These are phyloP conservation scores for Armadillidium nasatum DNA, from an alignment of 1,140 invertebrate species.

Conservation along the genomic window DNA sequence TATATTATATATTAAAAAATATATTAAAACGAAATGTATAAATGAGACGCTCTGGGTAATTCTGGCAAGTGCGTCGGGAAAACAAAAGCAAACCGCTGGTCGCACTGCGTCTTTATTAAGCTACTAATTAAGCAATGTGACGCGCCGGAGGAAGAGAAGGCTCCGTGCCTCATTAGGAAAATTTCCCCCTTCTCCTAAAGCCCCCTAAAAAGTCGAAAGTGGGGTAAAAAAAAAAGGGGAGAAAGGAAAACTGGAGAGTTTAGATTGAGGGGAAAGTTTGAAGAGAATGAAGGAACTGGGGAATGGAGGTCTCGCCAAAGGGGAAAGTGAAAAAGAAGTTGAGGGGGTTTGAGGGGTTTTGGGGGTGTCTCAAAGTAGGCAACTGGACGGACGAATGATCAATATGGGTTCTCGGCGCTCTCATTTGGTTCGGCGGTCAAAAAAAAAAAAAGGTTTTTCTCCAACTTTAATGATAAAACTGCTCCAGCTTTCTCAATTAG, in stretches of 20 bases:
- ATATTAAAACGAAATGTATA: background rate
- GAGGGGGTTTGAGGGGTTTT: background rate
- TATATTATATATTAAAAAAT: background rate
- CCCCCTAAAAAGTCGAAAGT: background rate
- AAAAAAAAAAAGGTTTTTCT: background rate
- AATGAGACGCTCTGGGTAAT: constrained; percentile 8
- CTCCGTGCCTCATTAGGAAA: constrained; percentile 6
- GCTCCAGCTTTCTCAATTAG: background rate
- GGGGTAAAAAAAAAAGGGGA: background rate
- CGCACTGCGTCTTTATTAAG: constrained; percentile 11
- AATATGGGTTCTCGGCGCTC: background rate
- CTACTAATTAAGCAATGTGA: constrained; percentile 13
- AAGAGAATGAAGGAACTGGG: background rate
- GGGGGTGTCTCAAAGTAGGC: constrained; percentile 4
- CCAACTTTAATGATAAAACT: constrained; percentile 13
- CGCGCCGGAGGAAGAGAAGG: background rate
- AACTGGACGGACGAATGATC: constrained; percentile 11
- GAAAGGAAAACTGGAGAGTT: background rate
- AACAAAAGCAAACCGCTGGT: constrained; percentile 8
- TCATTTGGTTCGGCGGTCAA: background rate
- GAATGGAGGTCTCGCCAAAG: background rate
- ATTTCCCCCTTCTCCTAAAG: background rate
- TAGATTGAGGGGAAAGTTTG: constrained; percentile 12
- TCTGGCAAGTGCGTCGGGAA: constrained; percentile 8
- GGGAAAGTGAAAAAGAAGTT: too few species aligned